phyloP scores from a whole-genome alignment of 1,140 invertebrate genomes.

The Hestina assimilis region DNA sequence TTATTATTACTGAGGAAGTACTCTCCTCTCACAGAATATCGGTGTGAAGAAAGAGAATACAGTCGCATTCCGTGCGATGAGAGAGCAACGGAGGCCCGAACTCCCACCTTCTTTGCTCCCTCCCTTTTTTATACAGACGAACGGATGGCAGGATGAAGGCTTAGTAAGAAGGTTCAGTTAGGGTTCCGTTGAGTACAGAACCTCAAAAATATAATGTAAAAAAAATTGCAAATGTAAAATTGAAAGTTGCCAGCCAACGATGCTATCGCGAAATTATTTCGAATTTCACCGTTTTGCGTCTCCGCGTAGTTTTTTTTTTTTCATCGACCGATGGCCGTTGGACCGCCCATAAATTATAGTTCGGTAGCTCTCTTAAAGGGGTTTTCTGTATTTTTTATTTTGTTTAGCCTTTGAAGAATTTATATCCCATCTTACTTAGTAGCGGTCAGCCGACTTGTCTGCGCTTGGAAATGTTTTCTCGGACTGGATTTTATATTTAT shows the following conservation, averaged over 20 bases:
- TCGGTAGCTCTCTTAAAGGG: conserved; percentile 75
- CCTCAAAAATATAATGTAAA: too few species aligned
- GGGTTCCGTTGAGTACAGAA: too few species aligned
- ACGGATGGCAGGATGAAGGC: too few species aligned
- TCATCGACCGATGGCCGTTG: conserved; percentile 57
- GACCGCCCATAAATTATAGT: conserved; percentile 75
- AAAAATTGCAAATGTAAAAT: conserved; percentile 25
- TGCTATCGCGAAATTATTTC: conserved; percentile 76
- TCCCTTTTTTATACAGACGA: too few species aligned
- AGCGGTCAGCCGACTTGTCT: conserved; percentile 64
- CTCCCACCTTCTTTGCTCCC: too few species aligned
- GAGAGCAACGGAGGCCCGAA: too few species aligned
- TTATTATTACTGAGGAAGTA: too few species aligned
- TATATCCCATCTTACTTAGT: conserved; percentile 75
- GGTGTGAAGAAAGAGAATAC: too few species aligned
- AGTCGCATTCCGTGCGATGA: too few species aligned
- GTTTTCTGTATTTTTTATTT: conserved; percentile 65
- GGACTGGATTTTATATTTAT: conserved; percentile 3
- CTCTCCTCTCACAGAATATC: too few species aligned
- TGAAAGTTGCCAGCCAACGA: conserved; percentile 70
- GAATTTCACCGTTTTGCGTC: conserved; percentile 75
- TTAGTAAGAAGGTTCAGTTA: too few species aligned
- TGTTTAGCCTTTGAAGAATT: conserved; percentile 75
- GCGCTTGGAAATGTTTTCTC: conserved; percentile 23
- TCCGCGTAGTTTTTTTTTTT: conserved; percentile 57